Conservation (phyloP, 2,797 vertebrate genomes). For the Serranus cabrilla region DNA sequence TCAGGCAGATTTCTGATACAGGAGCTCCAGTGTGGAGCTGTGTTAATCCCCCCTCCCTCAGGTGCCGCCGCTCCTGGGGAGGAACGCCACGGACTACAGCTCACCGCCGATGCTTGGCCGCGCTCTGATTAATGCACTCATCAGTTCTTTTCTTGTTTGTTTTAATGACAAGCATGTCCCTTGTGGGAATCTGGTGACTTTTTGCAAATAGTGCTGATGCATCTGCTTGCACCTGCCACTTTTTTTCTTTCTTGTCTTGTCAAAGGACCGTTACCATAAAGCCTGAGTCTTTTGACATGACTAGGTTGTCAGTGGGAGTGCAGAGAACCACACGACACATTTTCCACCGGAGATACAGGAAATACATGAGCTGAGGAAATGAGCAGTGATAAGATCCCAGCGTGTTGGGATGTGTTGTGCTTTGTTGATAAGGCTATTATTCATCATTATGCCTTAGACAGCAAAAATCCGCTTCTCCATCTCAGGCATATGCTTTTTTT, state of each 20-base stretch:
- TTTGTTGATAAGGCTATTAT: constrained; percentile 80
- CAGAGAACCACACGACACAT: constrained; percentile 52
- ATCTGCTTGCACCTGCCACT: constrained; percentile 74
- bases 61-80: constrained; percentile 64
- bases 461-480: constrained; percentile 69
- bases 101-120: constrained; percentile 60
- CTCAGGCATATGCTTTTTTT: constrained; percentile 60
- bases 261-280: constrained; percentile 70
- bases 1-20: constrained; percentile 82
- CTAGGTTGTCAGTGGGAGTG: constrained; percentile 62
- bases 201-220: constrained; percentile 90
- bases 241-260: constrained; percentile 57
- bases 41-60: constrained; percentile 78
- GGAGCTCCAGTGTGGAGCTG: constrained; percentile 54
- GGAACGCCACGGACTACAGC: constrained; percentile 54
- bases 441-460: constrained; percentile 72
- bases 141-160: constrained; percentile 88
- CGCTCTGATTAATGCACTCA: constrained; percentile 91
- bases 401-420: constrained; percentile 74
- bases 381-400: constrained; percentile 74
- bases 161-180: constrained; percentile 86
- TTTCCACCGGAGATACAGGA: constrained; percentile 63
- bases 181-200: constrained; percentile 83
- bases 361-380: constrained; percentile 70
- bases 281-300: constrained; percentile 63